Percentiles rank a stretch among this genome's conserved stretches.
phyloP scores from a whole-genome alignment of 2,888 invertebrate genomes.

The Villa cingulata region DNA sequence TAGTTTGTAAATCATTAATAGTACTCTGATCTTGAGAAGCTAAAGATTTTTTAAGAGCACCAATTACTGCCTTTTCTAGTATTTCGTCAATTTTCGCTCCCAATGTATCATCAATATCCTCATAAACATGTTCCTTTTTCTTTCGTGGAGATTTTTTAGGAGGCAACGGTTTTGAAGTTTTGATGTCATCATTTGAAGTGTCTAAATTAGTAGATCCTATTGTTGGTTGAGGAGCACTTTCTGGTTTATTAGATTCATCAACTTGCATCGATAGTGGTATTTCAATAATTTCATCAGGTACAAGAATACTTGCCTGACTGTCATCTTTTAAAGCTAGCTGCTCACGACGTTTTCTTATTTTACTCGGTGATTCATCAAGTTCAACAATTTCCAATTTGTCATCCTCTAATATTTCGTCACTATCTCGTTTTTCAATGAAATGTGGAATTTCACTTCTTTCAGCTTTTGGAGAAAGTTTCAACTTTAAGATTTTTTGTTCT shows the following conservation, averaged over 20 bases:
- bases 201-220: constrained; percentile 39
- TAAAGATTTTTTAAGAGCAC: constrained; percentile 28
- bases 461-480: constrained; percentile 48
- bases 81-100: constrained; percentile 20
- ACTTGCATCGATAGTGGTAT: constrained; percentile 15
- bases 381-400: constrained; percentile 34
- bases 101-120: constrained; percentile 40
- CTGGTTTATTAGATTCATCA: neutral
- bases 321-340: neutral
- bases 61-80: constrained; percentile 24
- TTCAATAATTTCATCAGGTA: constrained; percentile 34
- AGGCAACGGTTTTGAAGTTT: constrained; percentile 16
- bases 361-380: constrained; percentile 35
- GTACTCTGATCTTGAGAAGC: constrained; percentile 35
- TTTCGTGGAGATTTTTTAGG: constrained; percentile 36
- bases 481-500: constrained; percentile 44
- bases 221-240: constrained; percentile 4
- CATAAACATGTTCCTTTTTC: constrained; percentile 48
- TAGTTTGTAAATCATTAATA: constrained; percentile 40
- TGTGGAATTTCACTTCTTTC: constrained; percentile 38
- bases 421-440: constrained; percentile 36
- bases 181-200: constrained; percentile 19
- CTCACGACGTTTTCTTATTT: constrained; percentile 23
- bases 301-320: constrained; percentile 19
- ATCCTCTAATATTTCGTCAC: constrained; percentile 32